Conservation (phyloP, 2,113 vertebrate species). For the Daubentonia madagascariensis region DNA sequence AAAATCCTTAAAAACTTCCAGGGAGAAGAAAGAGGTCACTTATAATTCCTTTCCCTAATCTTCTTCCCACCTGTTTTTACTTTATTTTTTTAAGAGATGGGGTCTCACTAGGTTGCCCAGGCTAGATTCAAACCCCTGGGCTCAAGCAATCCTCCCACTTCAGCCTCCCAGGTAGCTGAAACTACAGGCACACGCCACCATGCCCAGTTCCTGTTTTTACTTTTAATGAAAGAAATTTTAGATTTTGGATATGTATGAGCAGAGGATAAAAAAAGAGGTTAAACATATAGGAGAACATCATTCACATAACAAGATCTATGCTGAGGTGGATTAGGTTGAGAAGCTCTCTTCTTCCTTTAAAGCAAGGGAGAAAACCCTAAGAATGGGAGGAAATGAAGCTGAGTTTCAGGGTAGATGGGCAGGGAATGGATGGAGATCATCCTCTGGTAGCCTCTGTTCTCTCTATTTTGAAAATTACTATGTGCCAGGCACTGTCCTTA, state of each 20-base stretch:
- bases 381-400: neutral
- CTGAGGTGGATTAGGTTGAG: neutral
- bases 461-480: neutral
- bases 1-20: neutral
- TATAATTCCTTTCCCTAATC: neutral
- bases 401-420: neutral
- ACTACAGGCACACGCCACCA: too few relatives aligned
- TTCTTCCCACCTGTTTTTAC: neutral
- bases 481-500: neutral
- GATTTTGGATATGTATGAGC: neutral
- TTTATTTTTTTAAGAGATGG: neutral
- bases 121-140: too few relatives aligned
- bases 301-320: neutral
- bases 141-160: too few relatives aligned
- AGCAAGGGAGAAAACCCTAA: neutral
- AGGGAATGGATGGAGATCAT: neutral
- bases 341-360: neutral
- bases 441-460: neutral
- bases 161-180: too few relatives aligned
- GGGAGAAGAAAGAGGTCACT: neutral
- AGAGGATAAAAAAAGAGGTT: neutral
- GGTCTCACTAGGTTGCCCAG: too few relatives aligned
- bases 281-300: neutral
- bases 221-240: neutral
- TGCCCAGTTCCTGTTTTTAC: neutral